Evolutionary conservation across 2,113 vertebrate species (phyloP).

Genomic region (Antennarius striatus): DNA sequence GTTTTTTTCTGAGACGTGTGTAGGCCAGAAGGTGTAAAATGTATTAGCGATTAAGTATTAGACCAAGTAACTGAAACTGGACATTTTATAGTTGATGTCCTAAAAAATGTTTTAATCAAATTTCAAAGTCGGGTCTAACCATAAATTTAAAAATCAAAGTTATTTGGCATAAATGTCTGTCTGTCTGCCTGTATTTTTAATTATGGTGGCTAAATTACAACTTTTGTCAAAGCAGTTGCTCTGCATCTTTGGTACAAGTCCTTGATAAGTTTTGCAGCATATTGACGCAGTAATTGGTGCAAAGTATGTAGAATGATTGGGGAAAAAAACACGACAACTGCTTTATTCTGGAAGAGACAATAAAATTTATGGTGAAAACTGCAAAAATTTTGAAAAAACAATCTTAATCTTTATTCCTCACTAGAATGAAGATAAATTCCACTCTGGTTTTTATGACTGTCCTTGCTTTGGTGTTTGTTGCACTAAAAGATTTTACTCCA

Average conservation of each 20-base stretch:
- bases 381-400: neutral
- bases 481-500: slow-evolving; percentile 10
- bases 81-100: slow-evolving; percentile 22
- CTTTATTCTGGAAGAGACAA: neutral
- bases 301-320: neutral
- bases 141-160: slow-evolving; percentile 22
- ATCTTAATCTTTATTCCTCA: slow-evolving; percentile 8
- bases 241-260: neutral
- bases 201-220: neutral
- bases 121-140: neutral
- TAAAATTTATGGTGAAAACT: neutral
- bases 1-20: slow-evolving; percentile 15
- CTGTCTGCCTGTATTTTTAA: slow-evolving; percentile 15
- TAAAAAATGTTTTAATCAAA: slow-evolving; percentile 16
- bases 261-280: neutral
- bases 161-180: neutral
- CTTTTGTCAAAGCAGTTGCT: neutral
- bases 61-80: slow-evolving; percentile 17
- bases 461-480: slow-evolving; percentile 1
- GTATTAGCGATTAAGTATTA: slow-evolving; percentile 30
- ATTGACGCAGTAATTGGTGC: slow-evolving; percentile 6
- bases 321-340: neutral
- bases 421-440: slow-evolving; percentile 8
- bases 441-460: slow-evolving; percentile 26
- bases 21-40: slow-evolving; percentile 22